Base-by-base conservation (phyloP, 2,797 vertebrate species). In the Triplophysa yarkandensis region DNA sequence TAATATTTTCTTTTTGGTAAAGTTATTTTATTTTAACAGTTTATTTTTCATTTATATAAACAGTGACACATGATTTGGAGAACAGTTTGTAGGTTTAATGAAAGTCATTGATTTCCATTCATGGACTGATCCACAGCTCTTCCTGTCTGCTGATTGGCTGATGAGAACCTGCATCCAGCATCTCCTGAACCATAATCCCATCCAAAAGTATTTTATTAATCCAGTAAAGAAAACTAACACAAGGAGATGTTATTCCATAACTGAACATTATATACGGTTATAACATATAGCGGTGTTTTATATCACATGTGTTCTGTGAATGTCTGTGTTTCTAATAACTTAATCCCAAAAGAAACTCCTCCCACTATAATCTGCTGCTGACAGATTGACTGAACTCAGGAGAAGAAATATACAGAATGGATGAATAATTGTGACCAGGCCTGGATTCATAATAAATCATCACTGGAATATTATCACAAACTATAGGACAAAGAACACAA, bases 271-370 rank as follows among this genome's bases (percentile, higher is more conserved):
- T 6, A 16, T n/a, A n/a, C 6, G 17, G 16, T 46, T 6, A n/a
- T 46, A 11, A 13, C 11, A 19, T 46, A n/a, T 46, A 46, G 23
- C 21, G 8, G 34, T 27, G 16, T 8, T 19, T 9, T 28, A 17
- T 52, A 61, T 52, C 44, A 62, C 23, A 7, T 17, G 25, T 54
- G 34, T 66, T 25, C 21, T 25, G 21, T 77, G 58, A 30, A n/a
- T n/a, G 48, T 74, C 50, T 66, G 65, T 67, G 34, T 10, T 5
- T 63, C 39, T 63, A 64, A 68, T 61, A 62, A 32, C 54, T 70
- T 80, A 80, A 80, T 80, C 79, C 79, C 41, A 46, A 63, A 34
- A 67, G 60, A 41, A 57, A 36, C 57, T 21, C 32, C 17, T 43
- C 27, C 39, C 63, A 62, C 48, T 44, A 68, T 71, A 77, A 72